These are phyloP conservation scores for Gallinago solitaria DNA, from an alignment of 2,797 vertebrate genomes.

Conservation along the genomic window DNA sequence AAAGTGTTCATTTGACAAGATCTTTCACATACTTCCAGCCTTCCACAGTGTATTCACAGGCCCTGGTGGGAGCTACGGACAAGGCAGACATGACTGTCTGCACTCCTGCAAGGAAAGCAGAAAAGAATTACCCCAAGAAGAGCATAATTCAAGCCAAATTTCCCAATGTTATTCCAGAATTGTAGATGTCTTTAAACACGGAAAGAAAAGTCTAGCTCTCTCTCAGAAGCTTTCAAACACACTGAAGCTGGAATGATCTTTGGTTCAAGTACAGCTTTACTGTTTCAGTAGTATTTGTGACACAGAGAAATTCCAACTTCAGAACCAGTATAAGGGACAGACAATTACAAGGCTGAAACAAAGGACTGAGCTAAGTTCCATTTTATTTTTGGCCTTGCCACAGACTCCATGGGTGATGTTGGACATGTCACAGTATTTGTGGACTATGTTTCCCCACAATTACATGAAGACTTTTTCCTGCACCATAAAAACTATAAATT, in stretches of 20 bases:
- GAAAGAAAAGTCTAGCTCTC: background rate
- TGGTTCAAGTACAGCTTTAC: background rate
- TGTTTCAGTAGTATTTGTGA: background rate
- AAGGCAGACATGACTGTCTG: slow-evolving; percentile 83
- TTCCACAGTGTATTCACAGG: slow-evolving; percentile 80
- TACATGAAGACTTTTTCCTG: background rate
- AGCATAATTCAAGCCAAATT: background rate
- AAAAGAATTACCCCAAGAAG: background rate
- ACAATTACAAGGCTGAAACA: background rate
- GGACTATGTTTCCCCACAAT: background rate
- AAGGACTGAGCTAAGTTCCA: background rate
- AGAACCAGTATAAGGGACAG: background rate
- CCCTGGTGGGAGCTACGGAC: slow-evolving; percentile 86
- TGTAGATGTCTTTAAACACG: background rate
- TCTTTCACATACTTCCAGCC: slow-evolving; percentile 88
- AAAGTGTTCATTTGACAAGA: slow-evolving; percentile 78
- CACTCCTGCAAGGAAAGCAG: slow-evolving; percentile 81
- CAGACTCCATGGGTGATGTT: background rate
- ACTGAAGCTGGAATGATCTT: background rate
- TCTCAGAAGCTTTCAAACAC: background rate
- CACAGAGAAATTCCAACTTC: background rate
- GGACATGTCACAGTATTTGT: background rate
- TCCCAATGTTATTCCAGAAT: background rate
- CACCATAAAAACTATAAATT: background rate
- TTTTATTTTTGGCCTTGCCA: background rate